Percentiles rank a stretch among this genome's conserved stretches.
Conservation (phyloP, 2,113 vertebrate genomes). For the Stigmatopora argus region DNA sequence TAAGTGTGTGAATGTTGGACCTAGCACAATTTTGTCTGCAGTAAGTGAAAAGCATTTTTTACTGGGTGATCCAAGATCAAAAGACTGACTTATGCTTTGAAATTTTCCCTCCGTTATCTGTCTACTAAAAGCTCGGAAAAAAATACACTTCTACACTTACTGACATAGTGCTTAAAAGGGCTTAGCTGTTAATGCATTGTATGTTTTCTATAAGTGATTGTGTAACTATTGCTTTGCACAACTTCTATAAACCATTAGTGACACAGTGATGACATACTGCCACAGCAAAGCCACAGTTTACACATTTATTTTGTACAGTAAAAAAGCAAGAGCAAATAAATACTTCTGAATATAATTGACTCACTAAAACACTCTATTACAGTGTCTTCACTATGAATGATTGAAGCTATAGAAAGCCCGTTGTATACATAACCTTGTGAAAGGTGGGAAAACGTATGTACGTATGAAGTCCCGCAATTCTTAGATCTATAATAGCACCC, state of each 20-base stretch:
- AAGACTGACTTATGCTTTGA: neutral
- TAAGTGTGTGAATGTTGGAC: neutral
- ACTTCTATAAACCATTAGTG: neutral
- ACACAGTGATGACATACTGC: neutral
- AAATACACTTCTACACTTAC: neutral
- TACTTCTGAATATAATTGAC: neutral
- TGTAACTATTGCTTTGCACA: neutral
- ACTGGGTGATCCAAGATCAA: neutral
- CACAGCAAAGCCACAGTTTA: neutral
- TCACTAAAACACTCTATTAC: neutral
- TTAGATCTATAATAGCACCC: too few species aligned
- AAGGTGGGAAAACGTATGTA: too few species aligned
- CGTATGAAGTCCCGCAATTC: too few species aligned
- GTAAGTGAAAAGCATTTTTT: neutral
- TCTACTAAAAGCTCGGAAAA: neutral
- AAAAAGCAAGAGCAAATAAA: constrained; percentile 6
- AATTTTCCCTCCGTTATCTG: neutral
- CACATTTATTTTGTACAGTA: neutral
- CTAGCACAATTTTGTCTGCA: neutral
- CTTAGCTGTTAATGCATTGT: neutral
- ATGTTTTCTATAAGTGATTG: neutral
- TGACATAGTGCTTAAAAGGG: neutral
- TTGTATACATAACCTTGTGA: too few species aligned
- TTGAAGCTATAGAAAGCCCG: neutral
- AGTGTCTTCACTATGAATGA: neutral